phyloP scores from a whole-genome alignment of 2,888 invertebrate species.

The Merodon equestris region DNA sequence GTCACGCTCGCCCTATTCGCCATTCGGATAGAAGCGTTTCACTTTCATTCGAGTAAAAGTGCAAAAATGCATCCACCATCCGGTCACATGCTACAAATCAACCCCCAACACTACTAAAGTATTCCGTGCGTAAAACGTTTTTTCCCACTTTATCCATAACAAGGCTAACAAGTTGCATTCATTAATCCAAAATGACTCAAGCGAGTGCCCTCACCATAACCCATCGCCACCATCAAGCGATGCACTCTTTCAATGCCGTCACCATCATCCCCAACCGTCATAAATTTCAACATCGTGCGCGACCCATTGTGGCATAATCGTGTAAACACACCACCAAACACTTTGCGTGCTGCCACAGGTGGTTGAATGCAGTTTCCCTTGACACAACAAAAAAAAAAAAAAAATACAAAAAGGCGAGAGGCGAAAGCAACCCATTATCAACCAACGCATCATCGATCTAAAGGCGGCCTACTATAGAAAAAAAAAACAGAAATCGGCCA shows the following conservation, averaged over 20 bases:
- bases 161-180: conserved; percentile 65
- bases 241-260: conserved; percentile 34
- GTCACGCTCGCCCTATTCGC: not conserved
- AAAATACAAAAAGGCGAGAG: conserved; percentile 7
- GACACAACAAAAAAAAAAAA: conserved; percentile 27
- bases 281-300: conserved; percentile 49
- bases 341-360: conserved; percentile 67
- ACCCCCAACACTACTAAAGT: too few relatives aligned
- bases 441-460: conserved; percentile 60
- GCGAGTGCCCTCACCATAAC: conserved; percentile 38
- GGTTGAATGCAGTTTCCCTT: conserved; percentile 58
- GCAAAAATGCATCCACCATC: conserved; percentile 7
- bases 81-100: not conserved
- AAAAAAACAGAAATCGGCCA: conserved; percentile 14
- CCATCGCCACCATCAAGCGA: conserved; percentile 8
- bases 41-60: conserved; percentile 10
- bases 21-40: not conserved
- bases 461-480: conserved; percentile 40
- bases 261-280: conserved; percentile 49
- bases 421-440: conserved; percentile 60
- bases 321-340: conserved; percentile 64
- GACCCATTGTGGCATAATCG: conserved; percentile 66
- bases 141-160: conserved; percentile 40
- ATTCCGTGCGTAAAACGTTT: conserved; percentile 51
- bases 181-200: conserved; percentile 63